Conservation (phyloP, 2,797 vertebrate genomes). For the Botia kubotai region DNA sequence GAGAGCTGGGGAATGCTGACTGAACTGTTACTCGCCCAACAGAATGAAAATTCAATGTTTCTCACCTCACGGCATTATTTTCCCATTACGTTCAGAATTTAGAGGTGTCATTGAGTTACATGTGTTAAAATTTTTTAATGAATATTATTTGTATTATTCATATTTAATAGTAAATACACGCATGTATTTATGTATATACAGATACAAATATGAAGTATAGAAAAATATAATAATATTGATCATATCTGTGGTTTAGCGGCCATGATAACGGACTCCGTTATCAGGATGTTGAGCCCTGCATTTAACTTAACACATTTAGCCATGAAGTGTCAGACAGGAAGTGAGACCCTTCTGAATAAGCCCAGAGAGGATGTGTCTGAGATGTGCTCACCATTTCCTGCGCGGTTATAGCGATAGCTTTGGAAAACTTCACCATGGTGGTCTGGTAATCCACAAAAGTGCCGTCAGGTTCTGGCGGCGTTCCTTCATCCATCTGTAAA, state of each 20-base stretch:
- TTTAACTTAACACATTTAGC: not conserved
- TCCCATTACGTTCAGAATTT: no score
- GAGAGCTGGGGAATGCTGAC: no score
- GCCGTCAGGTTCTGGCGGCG: slow-evolving; percentile 91
- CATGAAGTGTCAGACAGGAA: slow-evolving; percentile 13
- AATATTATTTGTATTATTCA: no score
- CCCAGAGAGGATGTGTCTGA: not conserved
- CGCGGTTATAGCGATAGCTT: slow-evolving; percentile 94
- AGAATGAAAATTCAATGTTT: no score
- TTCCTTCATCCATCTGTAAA: slow-evolving; percentile 91
- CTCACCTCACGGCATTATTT: no score
- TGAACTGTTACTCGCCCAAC: no score
- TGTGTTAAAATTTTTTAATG: no score
- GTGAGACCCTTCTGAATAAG: not conserved
- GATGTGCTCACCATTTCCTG: slow-evolving; percentile 94
- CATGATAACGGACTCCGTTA: not conserved
- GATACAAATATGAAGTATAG: no score
- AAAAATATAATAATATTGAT: not conserved
- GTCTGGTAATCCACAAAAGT: slow-evolving; percentile 98
- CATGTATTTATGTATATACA: no score
- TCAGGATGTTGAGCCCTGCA: not conserved
- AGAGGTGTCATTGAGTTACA: no score
- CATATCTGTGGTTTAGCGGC: not conserved
- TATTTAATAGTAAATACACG: no score
- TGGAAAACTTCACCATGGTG: slow-evolving; percentile 96